Base-by-base conservation (phyloP, 2,797 vertebrate genomes). In the Sebastes hubbsi region DNA sequence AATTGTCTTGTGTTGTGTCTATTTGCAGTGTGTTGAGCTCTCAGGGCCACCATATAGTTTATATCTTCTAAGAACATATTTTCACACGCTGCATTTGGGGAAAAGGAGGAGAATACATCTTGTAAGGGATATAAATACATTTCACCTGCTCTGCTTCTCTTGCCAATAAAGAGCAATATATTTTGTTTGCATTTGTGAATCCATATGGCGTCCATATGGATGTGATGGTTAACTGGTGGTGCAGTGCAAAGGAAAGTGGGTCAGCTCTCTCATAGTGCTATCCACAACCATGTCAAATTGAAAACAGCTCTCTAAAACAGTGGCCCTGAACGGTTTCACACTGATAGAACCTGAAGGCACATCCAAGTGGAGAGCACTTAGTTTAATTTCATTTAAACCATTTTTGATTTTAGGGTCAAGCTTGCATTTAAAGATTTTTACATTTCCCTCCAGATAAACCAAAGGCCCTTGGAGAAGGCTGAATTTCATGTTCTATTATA, bases 131-230 rank as follows among this genome's bases (percentile, higher is more conserved):
- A 29, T 18, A 61, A 62, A 79, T 36, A 67, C 8, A 63, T 63
- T 32, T 2, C 6, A 55, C 60, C 32, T 20, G 67, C 38, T 83
- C 22, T n/a, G 42, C 16, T 34, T n/a, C 52, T 75, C 13, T 16
- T 18, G 29, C 46, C 32, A 14, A 25, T 42, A 52, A 34, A 75
- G 36, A 83, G 8, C 5, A 24, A 25, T 42, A 56, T 5, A 64
- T 55, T 18, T 83, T 60, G 36, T 38, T 83, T 72, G 66, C 80
- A 64, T 78, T 64, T 52, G 34, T 66, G 61, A 63, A 67, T 62
- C 36, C 56, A 14, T 74, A 59, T 86, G 87, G 52, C 1, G 9
- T 67, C 86, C 81, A 85, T 78, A 77, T 89, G 88, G 59, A 65
- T 77, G 8, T 61, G 73, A 75, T 82, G 77, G 36, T 27, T 68